Evolutionary conservation across 2,113 vertebrate genomes (phyloP), one percentile per base, ranked within the genome.

Genomic region (Conger conger): DNA sequence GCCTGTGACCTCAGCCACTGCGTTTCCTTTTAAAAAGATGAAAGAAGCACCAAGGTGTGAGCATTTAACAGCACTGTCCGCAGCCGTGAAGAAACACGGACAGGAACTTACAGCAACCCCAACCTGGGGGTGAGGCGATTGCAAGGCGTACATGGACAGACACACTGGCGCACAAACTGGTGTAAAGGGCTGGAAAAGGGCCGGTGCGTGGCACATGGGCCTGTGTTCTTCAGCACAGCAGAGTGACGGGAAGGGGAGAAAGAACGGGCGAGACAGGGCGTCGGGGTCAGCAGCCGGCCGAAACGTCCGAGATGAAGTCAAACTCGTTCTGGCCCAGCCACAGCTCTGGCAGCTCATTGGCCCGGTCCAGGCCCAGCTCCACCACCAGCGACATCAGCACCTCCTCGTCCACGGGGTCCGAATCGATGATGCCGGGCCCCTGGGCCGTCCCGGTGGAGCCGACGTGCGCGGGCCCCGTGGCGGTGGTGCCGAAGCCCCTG

Each of bases 321-420:
- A 97, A 96, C 91, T 97, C 96, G 53, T 96, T 97, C 90, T 97
- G 96, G 50, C 95, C 94, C 84, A 98, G 91, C 96, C 96, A 97
- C 36, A 97, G 95, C 91, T 98, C 96, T 0, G 94, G 96, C 57
- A 98, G 95, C 88, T 97, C 96, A 40, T 96, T 95, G 27, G 94
- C 95, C 53, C 93, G 90, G 89, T 96, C 96, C 90, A 98, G 91
- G 35, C 96, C 97, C 40, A 97, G 89, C 90, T 97, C 96, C 86
- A 96, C 93, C 89, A 97, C 95, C 91, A 97, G 90, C 0, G 94
- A 95, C 93, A 95, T 94, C 82, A 97, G 94, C 11, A 95, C 95
- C 73, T 97, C 96, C 89, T 97, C 95, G 79, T 96, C 96, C 87
- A 96, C 94, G 0, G 93, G 93, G 83, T 96, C 95, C 1, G 95